These are phyloP conservation scores for Falco concolor DNA, from an alignment of 2,797 vertebrate genomes.

Conservation along the genomic window DNA sequence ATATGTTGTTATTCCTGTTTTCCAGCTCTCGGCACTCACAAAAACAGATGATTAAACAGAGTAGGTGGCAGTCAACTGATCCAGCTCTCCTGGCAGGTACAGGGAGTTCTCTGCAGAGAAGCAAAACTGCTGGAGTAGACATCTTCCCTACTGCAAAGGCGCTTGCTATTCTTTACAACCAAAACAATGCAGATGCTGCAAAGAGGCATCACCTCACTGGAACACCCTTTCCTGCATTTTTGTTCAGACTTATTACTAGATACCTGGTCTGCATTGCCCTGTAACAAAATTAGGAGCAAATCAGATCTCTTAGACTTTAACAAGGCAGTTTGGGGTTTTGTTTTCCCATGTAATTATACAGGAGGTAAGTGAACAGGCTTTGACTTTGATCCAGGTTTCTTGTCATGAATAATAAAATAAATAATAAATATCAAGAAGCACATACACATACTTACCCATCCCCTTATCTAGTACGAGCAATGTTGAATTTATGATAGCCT, in stretches of 20 bases:
- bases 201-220: not conserved
- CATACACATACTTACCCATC: not conserved
- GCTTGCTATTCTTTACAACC: not conserved
- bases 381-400: not conserved
- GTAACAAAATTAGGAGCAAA: not conserved
- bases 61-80: constrained; percentile 7
- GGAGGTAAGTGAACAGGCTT: not conserved
- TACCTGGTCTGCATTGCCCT: not conserved
- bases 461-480: not conserved
- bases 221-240: not conserved
- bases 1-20: constrained; percentile 58
- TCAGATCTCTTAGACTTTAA: not conserved
- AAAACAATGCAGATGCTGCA: not conserved
- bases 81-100: not conserved
- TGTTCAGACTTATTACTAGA: not conserved
- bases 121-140: not conserved
- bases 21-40: not conserved
- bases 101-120: constrained; percentile 7
- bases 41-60: constrained; percentile 41
- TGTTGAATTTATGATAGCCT: not conserved
- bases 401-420: not conserved
- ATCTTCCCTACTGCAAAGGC: not conserved
- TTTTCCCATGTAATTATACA: not conserved
- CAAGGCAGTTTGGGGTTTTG: not conserved
- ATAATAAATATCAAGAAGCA: not conserved